Percentiles rank a stretch among this genome's conserved stretches.
phyloP scores from a whole-genome alignment of 2,888 invertebrate genomes.

The Mechanitis messenoides region DNA sequence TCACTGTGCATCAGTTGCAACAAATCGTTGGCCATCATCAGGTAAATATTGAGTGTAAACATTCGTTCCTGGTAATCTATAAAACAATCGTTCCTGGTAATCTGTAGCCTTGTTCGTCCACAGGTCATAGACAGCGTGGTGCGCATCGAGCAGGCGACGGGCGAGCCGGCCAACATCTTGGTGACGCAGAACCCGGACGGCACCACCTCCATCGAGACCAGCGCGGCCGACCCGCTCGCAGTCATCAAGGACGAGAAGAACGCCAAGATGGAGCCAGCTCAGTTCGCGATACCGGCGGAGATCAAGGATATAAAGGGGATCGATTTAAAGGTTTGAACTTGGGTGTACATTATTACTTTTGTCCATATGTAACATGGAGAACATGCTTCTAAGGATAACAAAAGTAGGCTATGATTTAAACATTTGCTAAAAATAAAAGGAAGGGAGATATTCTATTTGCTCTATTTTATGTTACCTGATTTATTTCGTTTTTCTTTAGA shows the following conservation, averaged over 20 bases:
- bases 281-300: constrained; percentile 67
- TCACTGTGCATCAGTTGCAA: constrained; percentile 76
- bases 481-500: background rate
- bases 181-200: constrained; percentile 72
- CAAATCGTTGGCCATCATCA: constrained; percentile 79
- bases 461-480: no score
- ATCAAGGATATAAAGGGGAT: constrained; percentile 73
- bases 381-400: no score
- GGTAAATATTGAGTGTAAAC: constrained; percentile 42
- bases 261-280: constrained; percentile 60
- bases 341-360: no score
- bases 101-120: background rate
- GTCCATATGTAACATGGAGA: no score
- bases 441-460: background rate
- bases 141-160: constrained; percentile 70
- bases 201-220: constrained; percentile 71
- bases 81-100: no score
- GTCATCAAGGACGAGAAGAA: constrained; percentile 76
- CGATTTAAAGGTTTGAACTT: constrained; percentile 58
- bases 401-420: no score
- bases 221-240: constrained; percentile 58
- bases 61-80: no score
- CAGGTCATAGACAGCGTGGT: constrained; percentile 74
- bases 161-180: constrained; percentile 70
- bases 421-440: no score